These are phyloP conservation scores for Gasterosteus aculeatus DNA, from an alignment of 2,113 vertebrate genomes.

Conservation along the genomic window DNA sequence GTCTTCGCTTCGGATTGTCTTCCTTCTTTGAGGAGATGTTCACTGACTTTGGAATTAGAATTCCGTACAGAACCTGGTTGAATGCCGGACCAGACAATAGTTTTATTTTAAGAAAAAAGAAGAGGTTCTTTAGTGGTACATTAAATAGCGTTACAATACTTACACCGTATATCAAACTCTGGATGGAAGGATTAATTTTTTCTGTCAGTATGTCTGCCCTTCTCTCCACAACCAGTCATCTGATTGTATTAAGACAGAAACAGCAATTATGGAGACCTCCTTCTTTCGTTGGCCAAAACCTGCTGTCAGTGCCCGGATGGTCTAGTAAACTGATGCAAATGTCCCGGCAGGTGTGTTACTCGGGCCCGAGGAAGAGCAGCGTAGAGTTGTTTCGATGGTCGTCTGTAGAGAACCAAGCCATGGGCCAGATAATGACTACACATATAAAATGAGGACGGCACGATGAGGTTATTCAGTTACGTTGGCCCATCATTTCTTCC, in stretches of 20 bases:
- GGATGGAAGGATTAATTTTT: not conserved
- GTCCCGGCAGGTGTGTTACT: too few species aligned
- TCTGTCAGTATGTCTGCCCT: not conserved
- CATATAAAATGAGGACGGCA: too few species aligned
- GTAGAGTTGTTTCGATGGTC: too few species aligned
- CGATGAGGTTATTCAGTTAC: too few species aligned
- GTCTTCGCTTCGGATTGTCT: not conserved
- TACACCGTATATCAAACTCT: not conserved
- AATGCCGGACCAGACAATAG: not conserved
- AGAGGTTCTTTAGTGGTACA: not conserved
- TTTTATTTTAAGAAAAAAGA: not conserved
- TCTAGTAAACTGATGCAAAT: too few species aligned
- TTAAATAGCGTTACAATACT: not conserved
- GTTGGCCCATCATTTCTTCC: too few species aligned
- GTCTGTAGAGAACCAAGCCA: too few species aligned
- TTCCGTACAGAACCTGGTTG: not conserved
- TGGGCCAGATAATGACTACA: too few species aligned
- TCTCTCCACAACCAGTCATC: not conserved
- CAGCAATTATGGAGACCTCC: too few species aligned
- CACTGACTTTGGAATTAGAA: not conserved
- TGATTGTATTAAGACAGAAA: not conserved
- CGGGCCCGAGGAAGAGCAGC: too few species aligned
- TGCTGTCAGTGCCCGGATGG: too few species aligned
- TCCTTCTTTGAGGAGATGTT: not conserved
- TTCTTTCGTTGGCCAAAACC: too few species aligned